Evolutionary conservation across 2,113 vertebrate species (phyloP).

Genomic region (Malurus melanocephalus): DNA sequence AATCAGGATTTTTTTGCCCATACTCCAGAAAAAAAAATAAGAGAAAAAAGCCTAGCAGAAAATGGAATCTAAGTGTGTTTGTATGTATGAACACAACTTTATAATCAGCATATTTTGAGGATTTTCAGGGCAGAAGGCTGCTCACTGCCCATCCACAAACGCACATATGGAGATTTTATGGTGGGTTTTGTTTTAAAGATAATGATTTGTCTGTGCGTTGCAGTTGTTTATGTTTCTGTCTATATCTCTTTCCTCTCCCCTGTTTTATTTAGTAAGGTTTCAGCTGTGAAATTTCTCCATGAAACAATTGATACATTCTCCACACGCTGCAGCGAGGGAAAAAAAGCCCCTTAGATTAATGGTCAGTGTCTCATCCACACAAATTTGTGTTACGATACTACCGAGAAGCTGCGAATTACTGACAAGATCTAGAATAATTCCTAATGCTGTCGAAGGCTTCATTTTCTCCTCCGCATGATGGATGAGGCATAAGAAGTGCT

Average conservation of each 20-base stretch:
- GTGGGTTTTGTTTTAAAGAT: constrained; percentile 46
- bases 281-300: constrained; percentile 62
- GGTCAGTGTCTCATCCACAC: constrained; percentile 75
- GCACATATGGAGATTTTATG: constrained; percentile 6
- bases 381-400: constrained; percentile 77
- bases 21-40: background rate
- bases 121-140: background rate
- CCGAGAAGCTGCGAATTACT: constrained; percentile 77
- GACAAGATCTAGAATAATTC: constrained; percentile 84
- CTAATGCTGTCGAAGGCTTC: constrained; percentile 80
- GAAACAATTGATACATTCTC: constrained; percentile 76
- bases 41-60: background rate
- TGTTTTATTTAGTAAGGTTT: constrained; percentile 73
- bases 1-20: constrained; percentile 11
- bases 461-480: constrained; percentile 77
- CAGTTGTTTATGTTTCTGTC: constrained; percentile 65
- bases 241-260: constrained; percentile 58
- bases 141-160: constrained; percentile 17
- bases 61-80: constrained; percentile 6
- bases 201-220: constrained; percentile 63
- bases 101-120: background rate
- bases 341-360: constrained; percentile 74
- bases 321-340: constrained; percentile 35
- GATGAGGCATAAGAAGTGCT: constrained; percentile 78
- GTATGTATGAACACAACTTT: constrained; percentile 39